Percentiles rank a stretch among this genome's conserved stretches.
Conservation (phyloP, 2,888 invertebrate species). For the Ctena decussata region DNA sequence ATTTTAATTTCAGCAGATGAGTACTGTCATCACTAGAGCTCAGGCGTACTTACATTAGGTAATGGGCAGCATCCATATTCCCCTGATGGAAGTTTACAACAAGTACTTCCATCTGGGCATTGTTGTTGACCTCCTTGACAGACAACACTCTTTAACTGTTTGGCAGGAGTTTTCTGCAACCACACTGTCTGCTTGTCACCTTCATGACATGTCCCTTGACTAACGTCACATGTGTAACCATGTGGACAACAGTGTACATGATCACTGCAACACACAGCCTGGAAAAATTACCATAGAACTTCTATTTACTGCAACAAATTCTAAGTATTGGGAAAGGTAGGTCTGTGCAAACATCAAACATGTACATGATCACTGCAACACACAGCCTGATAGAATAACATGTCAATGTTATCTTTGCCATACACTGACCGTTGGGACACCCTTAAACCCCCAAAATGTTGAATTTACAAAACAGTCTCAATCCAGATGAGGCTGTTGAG, state of each 20-base stretch:
- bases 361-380: constrained; percentile 79
- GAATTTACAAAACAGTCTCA: too few species aligned
- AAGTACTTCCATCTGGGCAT: constrained; percentile 70
- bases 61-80: constrained; percentile 84
- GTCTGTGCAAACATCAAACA: too few species aligned
- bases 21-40: too few species aligned
- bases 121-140: constrained; percentile 46
- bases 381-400: too few species aligned
- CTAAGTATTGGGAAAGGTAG: too few species aligned
- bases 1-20: too few species aligned
- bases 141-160: constrained; percentile 35
- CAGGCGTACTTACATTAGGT: constrained; percentile 51
- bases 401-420: too few species aligned
- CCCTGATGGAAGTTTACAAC: constrained; percentile 74
- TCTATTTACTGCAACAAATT: too few species aligned
- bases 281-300: too few species aligned
- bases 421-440: too few species aligned
- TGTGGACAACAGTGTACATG: constrained; percentile 82
- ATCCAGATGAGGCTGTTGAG: too few species aligned
- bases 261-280: constrained; percentile 82
- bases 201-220: not conserved
- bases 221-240: constrained; percentile 72
- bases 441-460: too few species aligned
- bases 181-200: constrained; percentile 19
- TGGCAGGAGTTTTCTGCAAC: constrained; percentile 41